Evolutionary conservation across 2,888 invertebrate species (phyloP), one percentile per base, ranked within the genome.

Genomic region (Drosophila kuntzei): DNA sequence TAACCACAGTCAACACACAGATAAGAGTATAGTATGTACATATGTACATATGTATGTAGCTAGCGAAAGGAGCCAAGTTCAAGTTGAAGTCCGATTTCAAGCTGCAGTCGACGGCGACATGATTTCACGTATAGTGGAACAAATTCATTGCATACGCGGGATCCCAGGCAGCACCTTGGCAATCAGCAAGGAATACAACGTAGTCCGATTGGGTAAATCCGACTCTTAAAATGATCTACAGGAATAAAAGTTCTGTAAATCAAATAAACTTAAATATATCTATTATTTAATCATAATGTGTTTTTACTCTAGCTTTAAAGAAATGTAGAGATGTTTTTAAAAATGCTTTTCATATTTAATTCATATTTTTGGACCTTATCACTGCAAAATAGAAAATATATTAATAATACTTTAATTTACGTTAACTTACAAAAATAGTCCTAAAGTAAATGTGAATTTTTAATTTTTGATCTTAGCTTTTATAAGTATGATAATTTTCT

Each of bases 81-180:
- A 46, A 47, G 49, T 37, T 51, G 27, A 61, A 61, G 61, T 61
- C 63, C 43, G 54, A 71, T 41, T 44, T 54, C 54, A 54, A 53
- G 68, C 27, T 22, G 32, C 32, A 60, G 58, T 44, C 54, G 47
- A 50, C 61, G 58, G 61, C 46, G 44, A 71, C 80, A 82, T 83
- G 80, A 75, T 83, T 83, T 84, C 87, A 83, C 84, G 84, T 78
- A 82, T 61, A 87, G 87, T 87, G 87, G 76, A 82, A 84, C 81
- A 78, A 87, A 84, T 82, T 82, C 87, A 75, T 80, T 70, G 82
- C 81, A 82, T 82, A 76, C 78, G 78, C 87, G 79, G 77, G 41
- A 86, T 82, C 82, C 54, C 74, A 57, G 62, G 54, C 87, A 80
- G 81, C 85, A 87, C 87, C 84, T 84, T 71, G 66, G 76, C 81